Evolutionary conservation across 1,140 invertebrate species (phyloP).

Genomic region (Macrocentrus cingulum): DNA sequence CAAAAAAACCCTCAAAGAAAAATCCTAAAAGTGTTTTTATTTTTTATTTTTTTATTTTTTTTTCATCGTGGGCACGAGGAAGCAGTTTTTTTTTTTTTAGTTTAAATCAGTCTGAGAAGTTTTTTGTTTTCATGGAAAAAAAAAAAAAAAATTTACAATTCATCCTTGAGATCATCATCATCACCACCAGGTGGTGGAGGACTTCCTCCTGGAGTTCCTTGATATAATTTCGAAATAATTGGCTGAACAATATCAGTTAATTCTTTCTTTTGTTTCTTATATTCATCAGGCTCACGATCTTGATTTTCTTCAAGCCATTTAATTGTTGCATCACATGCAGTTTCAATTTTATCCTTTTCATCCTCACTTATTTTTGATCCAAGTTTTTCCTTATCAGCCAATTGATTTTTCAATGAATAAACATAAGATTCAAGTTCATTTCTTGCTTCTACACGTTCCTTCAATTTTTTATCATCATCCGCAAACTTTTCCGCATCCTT

Average conservation of each 20-base stretch:
- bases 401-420: conserved; percentile 97
- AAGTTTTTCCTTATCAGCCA: conserved; percentile 96
- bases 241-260: conserved; percentile 94
- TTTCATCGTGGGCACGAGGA: too few species aligned
- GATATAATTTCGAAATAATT: conserved; percentile 96
- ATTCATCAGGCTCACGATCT: conserved; percentile 91
- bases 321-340: conserved; percentile 94
- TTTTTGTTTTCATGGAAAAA: neutral
- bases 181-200: conserved; percentile 68
- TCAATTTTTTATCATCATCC: conserved; percentile 97
- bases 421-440: conserved; percentile 97
- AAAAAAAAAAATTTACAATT: conserved; percentile 67
- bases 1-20: too few species aligned
- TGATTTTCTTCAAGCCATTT: conserved; percentile 97
- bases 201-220: conserved; percentile 74
- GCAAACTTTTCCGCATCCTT: conserved; percentile 98
- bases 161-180: conserved; percentile 82
- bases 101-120: conserved; percentile 4
- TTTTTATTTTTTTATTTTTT: too few species aligned
- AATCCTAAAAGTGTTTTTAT: too few species aligned
- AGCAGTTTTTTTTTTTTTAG: conserved; percentile 26
- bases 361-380: conserved; percentile 86
- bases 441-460: conserved; percentile 94
- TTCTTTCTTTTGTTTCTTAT: conserved; percentile 97
- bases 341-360: conserved; percentile 95